A percentile compares a stretch with the other conserved stretches of the same genome.
phyloP scores from a whole-genome alignment of 2,888 invertebrate genomes.

The Agrenia bidenticulata region DNA sequence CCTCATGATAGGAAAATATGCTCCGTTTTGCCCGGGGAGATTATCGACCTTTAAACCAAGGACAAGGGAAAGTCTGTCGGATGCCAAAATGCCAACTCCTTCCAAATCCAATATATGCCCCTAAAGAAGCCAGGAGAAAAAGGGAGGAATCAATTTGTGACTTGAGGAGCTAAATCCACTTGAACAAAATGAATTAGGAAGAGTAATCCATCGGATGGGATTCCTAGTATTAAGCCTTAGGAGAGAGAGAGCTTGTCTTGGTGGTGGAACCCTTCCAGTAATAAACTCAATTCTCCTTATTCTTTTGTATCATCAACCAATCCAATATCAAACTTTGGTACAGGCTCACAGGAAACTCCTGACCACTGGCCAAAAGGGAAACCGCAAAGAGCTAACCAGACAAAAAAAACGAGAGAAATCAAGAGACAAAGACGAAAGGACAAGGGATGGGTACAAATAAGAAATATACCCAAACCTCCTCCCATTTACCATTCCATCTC shows the following conservation, averaged over 20 bases:
- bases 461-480: too few species aligned
- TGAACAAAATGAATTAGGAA: conserved; percentile 8
- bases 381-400: not conserved
- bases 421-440: too few species aligned
- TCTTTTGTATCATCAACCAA: conserved; percentile 7
- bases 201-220: conserved; percentile 2
- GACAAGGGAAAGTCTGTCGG: too few species aligned
- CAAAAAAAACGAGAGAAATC: too few species aligned
- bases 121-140: not conserved
- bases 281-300: conserved; percentile 10
- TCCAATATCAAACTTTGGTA: not conserved
- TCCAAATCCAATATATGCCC: too few species aligned
- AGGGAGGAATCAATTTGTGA: conserved; percentile 8
- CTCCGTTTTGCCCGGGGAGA: too few species aligned
- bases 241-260: not conserved
- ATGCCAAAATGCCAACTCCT: too few species aligned
- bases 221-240: too few species aligned
- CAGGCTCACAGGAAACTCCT: not conserved
- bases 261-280: conserved; percentile 6
- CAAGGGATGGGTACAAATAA: too few species aligned
- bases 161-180: conserved; percentile 5
- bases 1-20: too few species aligned
- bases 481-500: too few species aligned
- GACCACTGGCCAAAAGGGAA: conserved; percentile 3
- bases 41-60: too few species aligned